Percentiles rank a stretch among this genome's conserved stretches.
Conservation (phyloP, 2,888 invertebrate genomes). For the Diplazon laetatorius region DNA sequence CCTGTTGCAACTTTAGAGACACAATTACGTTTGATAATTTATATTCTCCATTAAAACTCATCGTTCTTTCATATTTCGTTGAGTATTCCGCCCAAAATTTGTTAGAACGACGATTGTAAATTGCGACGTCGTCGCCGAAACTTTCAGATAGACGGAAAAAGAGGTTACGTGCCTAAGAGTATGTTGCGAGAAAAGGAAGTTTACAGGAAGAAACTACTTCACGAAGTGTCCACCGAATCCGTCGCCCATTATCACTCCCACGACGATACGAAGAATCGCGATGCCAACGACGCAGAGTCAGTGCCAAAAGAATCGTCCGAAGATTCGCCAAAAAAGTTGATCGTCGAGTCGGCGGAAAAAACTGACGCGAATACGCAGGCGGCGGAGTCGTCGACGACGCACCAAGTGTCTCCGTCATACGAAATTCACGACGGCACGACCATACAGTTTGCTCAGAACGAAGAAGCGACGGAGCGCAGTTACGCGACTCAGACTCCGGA, state of each 20-base stretch:
- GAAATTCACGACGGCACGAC: slow-evolving; percentile 88
- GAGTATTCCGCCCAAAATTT: neutral
- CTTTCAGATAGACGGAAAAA: slow-evolving; percentile 85
- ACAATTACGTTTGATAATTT: no score
- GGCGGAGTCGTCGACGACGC: neutral
- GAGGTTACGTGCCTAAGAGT: slow-evolving; percentile 86
- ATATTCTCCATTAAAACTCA: no score
- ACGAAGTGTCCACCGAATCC: slow-evolving; percentile 82
- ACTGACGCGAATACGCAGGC: neutral
- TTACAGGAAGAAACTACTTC: slow-evolving; percentile 79
- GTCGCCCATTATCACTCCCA: slow-evolving; percentile 57
- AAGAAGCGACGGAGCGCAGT: slow-evolving; percentile 59
- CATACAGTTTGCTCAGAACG: slow-evolving; percentile 76
- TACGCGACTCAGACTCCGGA: slow-evolving; percentile 58
- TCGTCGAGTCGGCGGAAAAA: neutral
- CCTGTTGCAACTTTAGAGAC: no score
- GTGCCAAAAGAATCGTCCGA: slow-evolving; percentile 22
- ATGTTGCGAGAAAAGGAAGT: slow-evolving; percentile 86
- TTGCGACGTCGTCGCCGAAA: neutral
- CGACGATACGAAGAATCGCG: slow-evolving; percentile 17
- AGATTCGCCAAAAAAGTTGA: neutral
- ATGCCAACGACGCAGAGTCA: neutral
- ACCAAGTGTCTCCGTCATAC: slow-evolving; percentile 66
- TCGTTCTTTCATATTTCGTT: no score
- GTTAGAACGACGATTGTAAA: neutral